phyloP scores from a whole-genome alignment of 2,113 vertebrate genomes.

The Nanorana parkeri region DNA sequence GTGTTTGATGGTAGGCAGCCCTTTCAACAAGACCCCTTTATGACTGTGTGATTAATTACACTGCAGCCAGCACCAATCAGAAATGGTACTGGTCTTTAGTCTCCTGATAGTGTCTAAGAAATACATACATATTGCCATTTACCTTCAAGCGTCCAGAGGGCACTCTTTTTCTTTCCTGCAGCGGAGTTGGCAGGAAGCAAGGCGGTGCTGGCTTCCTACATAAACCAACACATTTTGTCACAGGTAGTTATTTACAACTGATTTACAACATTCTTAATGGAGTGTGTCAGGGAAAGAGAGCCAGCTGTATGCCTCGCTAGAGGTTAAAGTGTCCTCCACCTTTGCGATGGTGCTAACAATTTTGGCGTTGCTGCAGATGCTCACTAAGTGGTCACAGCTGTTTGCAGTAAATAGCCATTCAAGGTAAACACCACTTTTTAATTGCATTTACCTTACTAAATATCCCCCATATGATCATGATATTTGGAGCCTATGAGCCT shows the following conservation, averaged over 20 bases:
- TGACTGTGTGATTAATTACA: background rate
- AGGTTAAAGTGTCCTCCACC: slow-evolving; percentile 47
- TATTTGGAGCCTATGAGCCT: slow-evolving; percentile 7
- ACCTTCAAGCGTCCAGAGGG: background rate
- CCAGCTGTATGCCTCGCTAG: slow-evolving; percentile 32
- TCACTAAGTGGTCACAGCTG: slow-evolving; percentile 31
- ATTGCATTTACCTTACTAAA: slow-evolving; percentile 41
- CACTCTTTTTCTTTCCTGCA: background rate
- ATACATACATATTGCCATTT: background rate
- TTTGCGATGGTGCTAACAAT: slow-evolving; percentile 37
- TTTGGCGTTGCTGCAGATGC: slow-evolving; percentile 21
- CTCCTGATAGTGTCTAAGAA: no score
- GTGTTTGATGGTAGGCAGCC: background rate
- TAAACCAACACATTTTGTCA: slow-evolving; percentile 11
- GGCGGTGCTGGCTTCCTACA: slow-evolving; percentile 1
- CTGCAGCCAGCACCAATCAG: background rate
- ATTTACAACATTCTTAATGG: slow-evolving; percentile 40
- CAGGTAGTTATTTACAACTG: slow-evolving; percentile 29
- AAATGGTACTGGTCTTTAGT: background rate
- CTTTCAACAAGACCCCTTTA: background rate
- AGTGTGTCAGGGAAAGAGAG: slow-evolving; percentile 16
- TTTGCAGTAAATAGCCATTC: slow-evolving; percentile 22
- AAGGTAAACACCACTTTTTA: slow-evolving; percentile 28
- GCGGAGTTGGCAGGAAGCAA: slow-evolving; percentile 11
- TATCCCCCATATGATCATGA: slow-evolving; percentile 32